phyloP scores from a whole-genome alignment of 1,140 invertebrate genomes.

The Lasioglossum albipes region DNA sequence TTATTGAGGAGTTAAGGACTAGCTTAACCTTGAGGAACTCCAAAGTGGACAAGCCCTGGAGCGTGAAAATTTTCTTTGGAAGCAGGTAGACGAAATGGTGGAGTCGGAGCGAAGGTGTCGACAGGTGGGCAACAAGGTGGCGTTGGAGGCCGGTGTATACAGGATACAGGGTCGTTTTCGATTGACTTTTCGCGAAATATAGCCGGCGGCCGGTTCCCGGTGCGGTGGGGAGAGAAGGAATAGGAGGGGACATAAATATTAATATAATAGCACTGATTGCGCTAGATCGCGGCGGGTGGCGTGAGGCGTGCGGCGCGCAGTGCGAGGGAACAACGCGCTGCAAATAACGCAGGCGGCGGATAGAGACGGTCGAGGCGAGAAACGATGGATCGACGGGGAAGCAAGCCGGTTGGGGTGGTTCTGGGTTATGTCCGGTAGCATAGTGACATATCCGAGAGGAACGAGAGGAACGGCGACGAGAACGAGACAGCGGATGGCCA shows the following conservation, averaged over 20 bases:
- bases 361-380: conserved; percentile 24
- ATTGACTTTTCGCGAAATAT: conserved; percentile 54
- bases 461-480: conserved; percentile 56
- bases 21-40: too few relatives aligned
- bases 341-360: conserved; percentile 44
- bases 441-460: conserved; percentile 66
- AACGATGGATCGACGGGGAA: conserved; percentile 14
- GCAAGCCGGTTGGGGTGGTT: conserved; percentile 11
- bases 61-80: not conserved
- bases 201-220: not conserved
- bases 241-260: conserved; percentile 66
- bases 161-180: conserved; percentile 46
- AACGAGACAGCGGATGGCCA: conserved; percentile 6
- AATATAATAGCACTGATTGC: conserved; percentile 73
- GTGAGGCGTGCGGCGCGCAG: not conserved
- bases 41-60: too few relatives aligned
- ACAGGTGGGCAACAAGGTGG: conserved; percentile 36
- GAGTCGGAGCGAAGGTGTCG: not conserved
- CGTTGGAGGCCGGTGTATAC: conserved; percentile 19
- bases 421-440: conserved; percentile 56
- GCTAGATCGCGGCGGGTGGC: conserved; percentile 56
- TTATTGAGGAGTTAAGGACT: too few relatives aligned
- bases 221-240: not conserved
- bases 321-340: conserved; percentile 40
- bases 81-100: not conserved